Evolutionary conservation across 2,797 vertebrate genomes (phyloP), one percentile per base, ranked within the genome.

Genomic region (Myotis myotis): DNA sequence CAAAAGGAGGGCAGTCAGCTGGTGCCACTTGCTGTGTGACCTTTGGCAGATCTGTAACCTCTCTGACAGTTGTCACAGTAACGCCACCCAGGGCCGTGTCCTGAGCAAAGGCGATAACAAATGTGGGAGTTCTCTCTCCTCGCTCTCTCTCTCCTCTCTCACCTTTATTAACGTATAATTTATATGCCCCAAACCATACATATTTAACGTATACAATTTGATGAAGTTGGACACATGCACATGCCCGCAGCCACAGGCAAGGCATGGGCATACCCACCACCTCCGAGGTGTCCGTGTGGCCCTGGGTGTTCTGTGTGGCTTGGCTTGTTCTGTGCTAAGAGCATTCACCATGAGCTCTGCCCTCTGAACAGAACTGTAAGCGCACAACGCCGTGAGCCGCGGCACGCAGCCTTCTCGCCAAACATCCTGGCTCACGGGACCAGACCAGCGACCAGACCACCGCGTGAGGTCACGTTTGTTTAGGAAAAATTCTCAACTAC

Each of bases 351-450:
- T 2, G 55, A 91, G 25, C 9, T 25, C 16, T 33, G 28, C 57
- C 20, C 28, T 71, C 78, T 57, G 80, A 41, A 60, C 70, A 57
- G 25, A 60, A 51, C 22, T 70, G 17, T 30, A 38, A 68, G 68
- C 1, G 8, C 17, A 16, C 22, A 1, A 28, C 78, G 0, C 17
- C 2, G 8, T 30, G 30, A 19, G 28, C 38, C 0, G 2, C 1
- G 28, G n/a, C 81, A 13, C 72, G 22, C 2, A 6, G 53, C 49
- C 19, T 68, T 19, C 55, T 57, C 23, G 7, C 1, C 22, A 2
- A 68, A 71, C 9, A 16, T 15, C 33, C 51, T n/a, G 51, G 49
- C 68, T 89, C 41, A 7, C 15, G 13, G 76, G 30, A 51, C 68
- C 90, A 13, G n/a, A n/a, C 20, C 5, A 33, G 71, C 62, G 25